phyloP scores from a whole-genome alignment of 2,888 invertebrate genomes.

The Xylocampa areola region DNA sequence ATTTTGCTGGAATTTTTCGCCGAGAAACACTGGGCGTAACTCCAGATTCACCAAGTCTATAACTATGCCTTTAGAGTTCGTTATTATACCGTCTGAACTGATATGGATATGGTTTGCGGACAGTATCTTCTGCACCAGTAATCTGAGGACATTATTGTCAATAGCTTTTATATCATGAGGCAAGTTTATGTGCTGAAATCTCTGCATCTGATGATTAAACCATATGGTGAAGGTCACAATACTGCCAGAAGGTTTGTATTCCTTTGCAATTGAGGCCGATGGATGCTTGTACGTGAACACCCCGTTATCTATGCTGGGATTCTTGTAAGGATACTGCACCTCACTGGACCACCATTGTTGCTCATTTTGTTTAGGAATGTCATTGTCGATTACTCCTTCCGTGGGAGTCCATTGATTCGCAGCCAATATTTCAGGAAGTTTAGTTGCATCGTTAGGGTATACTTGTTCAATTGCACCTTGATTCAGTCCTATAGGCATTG shows the following conservation, averaged over 20 bases:
- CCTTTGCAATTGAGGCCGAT: not conserved
- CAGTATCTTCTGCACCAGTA: slow-evolving; percentile 64
- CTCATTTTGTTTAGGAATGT: not conserved
- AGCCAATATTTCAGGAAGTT: not conserved
- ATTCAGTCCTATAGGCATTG: slow-evolving; percentile 40
- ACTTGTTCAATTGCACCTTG: slow-evolving; percentile 39
- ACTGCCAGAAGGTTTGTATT: slow-evolving; percentile 2
- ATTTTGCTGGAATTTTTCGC: slow-evolving; percentile 58
- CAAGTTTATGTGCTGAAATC: slow-evolving; percentile 48
- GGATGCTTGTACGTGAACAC: slow-evolving; percentile 8
- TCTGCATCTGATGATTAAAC: slow-evolving; percentile 65
- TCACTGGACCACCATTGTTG: slow-evolving; percentile 10
- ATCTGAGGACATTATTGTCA: slow-evolving; percentile 58
- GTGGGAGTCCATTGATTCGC: not conserved
- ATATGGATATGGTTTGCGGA: slow-evolving; percentile 65
- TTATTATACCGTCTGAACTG: slow-evolving; percentile 59
- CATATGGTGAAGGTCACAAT: slow-evolving; percentile 65
- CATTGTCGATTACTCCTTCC: not conserved
- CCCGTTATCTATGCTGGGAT: too few species aligned
- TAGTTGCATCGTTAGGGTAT: slow-evolving; percentile 10
- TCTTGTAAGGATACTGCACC: slow-evolving; percentile 7
- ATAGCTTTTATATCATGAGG: slow-evolving; percentile 47
- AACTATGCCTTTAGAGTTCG: slow-evolving; percentile 62
- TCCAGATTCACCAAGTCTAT: slow-evolving; percentile 65
- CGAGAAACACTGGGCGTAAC: slow-evolving; percentile 72